These are phyloP conservation scores for Diarsia brunnea DNA, from an alignment of 2,888 invertebrate genomes.

Conservation along the genomic window DNA sequence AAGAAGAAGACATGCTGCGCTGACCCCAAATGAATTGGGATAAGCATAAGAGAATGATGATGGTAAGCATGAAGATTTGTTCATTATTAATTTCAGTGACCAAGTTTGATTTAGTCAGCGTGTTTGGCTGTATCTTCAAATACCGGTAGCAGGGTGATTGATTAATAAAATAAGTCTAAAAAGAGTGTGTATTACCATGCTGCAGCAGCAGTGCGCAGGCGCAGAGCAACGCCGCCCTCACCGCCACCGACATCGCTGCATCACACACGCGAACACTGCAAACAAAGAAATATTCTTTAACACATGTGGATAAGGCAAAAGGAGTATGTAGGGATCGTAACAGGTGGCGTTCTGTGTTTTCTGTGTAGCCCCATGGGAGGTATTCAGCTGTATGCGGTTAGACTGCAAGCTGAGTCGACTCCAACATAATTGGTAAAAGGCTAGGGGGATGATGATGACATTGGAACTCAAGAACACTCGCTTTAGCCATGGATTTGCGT, in stretches of 20 bases:
- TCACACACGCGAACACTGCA: constrained; percentile 84
- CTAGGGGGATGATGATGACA: no score
- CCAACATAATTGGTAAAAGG: no score
- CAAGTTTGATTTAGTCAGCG: neutral
- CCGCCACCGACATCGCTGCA: constrained; percentile 86
- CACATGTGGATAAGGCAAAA: neutral
- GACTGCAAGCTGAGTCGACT: no score
- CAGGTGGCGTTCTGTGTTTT: no score
- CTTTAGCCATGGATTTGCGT: neutral
- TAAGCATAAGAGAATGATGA: no score
- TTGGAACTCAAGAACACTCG: neutral
- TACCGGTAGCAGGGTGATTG: neutral
- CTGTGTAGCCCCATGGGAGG: no score
- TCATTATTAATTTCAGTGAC: neutral
- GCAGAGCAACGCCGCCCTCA: constrained; percentile 87
- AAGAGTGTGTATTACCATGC: constrained; percentile 75
- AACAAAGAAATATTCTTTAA: constrained; percentile 68
- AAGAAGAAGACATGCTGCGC: no score
- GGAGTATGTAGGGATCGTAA: no score
- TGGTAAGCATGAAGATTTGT: neutral
- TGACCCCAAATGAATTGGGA: no score
- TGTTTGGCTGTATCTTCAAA: neutral
- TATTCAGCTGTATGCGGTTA: no score
- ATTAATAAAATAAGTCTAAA: neutral
- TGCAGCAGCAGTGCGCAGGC: constrained; percentile 83